Base-by-base conservation (phyloP, 2,797 vertebrate species). In the Poliocrania exsul region DNA sequence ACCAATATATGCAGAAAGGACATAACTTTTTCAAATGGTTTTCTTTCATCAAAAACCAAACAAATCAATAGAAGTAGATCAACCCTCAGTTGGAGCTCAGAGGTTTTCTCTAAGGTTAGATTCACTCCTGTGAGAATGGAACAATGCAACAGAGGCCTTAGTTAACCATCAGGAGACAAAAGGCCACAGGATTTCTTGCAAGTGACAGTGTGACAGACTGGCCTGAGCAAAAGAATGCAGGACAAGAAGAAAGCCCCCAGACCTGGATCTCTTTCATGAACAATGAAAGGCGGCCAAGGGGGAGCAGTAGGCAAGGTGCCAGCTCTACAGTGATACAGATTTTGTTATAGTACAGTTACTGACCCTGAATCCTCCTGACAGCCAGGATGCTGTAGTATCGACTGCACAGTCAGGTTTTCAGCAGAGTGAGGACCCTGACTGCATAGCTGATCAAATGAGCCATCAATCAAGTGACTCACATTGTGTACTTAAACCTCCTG, bases 401-500 rank as follows among this genome's bases (percentile, higher is more conserved):
- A 33, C 80, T 88, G 50, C 20, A 40, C 58, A 83, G 58, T 78
- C 58, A 79, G 50, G 54, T 82, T 92, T 95, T 71, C 62, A 78
- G 54, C 37, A 72, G 35, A 94, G 50, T 44, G 88, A 93, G 72
- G 72, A 83, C 61, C 75, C 46, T 96, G 85, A 53, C 58, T 93
- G 60, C 85, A 84, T 42, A 90, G 72, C 26, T 94, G 82, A 92
- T 96, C 79, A 95, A 95, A 92, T 0, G n/a, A 56, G 69, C 85
- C 89, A 96, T 97, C 93, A 93, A 53, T 96, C 89, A 92, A 83
- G 31, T 60, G 79, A 75, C 88, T 95, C 84, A 79, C 61, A 86
- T 81, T 83, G 88, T 89, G 80, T 97, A 83, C 81, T 92, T 93
- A 93, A 93, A 72, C 47, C 38, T 92, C 90, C 47, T 84, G 69